Percentiles rank a stretch among this genome's conserved stretches.
phyloP scores from a whole-genome alignment of 1,140 invertebrate species.

The Ips nitidus region DNA sequence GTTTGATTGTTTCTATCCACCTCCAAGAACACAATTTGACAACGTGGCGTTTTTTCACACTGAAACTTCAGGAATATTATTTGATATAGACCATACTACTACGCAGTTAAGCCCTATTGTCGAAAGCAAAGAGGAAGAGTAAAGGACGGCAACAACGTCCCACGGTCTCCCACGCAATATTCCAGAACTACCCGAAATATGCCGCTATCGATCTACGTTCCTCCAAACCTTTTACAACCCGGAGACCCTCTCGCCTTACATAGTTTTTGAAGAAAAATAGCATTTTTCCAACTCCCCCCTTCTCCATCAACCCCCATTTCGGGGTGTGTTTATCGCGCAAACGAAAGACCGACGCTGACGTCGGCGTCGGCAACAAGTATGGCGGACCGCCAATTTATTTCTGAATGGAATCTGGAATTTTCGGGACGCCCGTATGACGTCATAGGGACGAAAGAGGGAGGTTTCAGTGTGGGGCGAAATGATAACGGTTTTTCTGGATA shows the following conservation, averaged over 20 bases:
- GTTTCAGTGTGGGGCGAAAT: background rate
- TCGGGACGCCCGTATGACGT: slow-evolving; percentile 12
- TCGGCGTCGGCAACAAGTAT: slow-evolving; percentile 11
- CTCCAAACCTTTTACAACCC: slow-evolving; percentile 9
- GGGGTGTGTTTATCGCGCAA: background rate
- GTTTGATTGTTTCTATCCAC: too few species aligned
- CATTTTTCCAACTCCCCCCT: too few species aligned
- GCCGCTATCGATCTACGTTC: slow-evolving; percentile 17
- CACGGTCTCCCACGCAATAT: slow-evolving; percentile 5
- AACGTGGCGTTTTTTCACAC: too few species aligned
- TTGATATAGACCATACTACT: too few species aligned
- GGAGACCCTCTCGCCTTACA: background rate
- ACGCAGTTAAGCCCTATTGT: too few species aligned
- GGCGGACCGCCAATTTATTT: slow-evolving; percentile 8
- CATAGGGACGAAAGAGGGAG: background rate
- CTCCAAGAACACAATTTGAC: too few species aligned
- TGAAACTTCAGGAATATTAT: too few species aligned
- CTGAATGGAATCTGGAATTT: slow-evolving; percentile 16
- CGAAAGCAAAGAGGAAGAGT: too few species aligned
- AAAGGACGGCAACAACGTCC: background rate
- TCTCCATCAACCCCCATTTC: too few species aligned
- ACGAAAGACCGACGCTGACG: background rate
- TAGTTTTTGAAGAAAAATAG: too few species aligned
- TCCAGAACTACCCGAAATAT: slow-evolving; percentile 18
- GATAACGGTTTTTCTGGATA: background rate